A percentile compares a stretch with the other conserved stretches of the same genome.
Evolutionary conservation across 1,140 invertebrate species (phyloP).

Genomic region (Tetraneura akinire): DNA sequence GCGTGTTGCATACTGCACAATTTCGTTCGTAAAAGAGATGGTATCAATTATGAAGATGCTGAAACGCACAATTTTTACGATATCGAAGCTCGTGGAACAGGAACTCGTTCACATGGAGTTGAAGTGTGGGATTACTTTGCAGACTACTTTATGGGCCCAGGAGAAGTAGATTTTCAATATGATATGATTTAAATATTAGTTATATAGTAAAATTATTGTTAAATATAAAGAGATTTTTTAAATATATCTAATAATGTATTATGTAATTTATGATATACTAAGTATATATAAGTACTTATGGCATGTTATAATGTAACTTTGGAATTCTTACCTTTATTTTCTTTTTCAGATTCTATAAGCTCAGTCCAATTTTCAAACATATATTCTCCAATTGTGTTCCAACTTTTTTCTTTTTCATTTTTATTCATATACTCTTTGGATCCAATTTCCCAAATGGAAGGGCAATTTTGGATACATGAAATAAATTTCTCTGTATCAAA

Average conservation of each 20-base stretch:
- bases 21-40: background rate
- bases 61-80: background rate
- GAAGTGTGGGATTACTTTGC: background rate
- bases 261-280: too few relatives aligned
- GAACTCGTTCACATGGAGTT: background rate
- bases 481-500: background rate
- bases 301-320: background rate
- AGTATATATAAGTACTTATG: background rate
- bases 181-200: too few relatives aligned
- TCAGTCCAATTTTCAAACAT: background rate
- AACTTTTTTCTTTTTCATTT: background rate
- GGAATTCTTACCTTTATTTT: background rate
- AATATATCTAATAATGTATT: too few relatives aligned
- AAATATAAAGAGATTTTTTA: too few relatives aligned
- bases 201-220: too few relatives aligned
- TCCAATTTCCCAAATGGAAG: background rate
- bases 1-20: background rate
- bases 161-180: background rate
- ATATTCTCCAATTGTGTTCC: background rate
- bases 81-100: background rate
- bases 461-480: background rate
- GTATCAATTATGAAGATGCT: background rate
- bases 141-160: background rate
- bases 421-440: background rate
- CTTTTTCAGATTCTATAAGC: background rate